Conservation (phyloP, 2,888 invertebrate species). For the Parnassius mnemosyne region DNA sequence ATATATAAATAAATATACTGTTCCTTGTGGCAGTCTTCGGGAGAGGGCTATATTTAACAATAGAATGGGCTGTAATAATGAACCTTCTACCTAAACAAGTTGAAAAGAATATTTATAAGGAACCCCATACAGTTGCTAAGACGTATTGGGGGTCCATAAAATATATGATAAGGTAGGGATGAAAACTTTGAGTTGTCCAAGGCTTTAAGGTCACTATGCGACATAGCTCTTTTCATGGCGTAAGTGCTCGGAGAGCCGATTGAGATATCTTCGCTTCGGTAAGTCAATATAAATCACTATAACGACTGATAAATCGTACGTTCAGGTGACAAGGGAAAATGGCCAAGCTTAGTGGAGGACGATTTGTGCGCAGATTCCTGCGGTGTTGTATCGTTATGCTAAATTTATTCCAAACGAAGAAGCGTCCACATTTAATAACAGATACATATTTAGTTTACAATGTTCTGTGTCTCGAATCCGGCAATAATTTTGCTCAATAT, state of each 20-base stretch:
- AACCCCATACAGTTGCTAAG: background rate
- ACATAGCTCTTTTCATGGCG: constrained; percentile 9
- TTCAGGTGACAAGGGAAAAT: constrained; percentile 21
- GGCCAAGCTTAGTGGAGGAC: constrained; percentile 22
- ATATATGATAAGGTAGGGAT: background rate
- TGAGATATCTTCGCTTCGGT: constrained; percentile 16
- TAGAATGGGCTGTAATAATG: too few relatives aligned
- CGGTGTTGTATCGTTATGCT: constrained; percentile 18
- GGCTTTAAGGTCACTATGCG: background rate
- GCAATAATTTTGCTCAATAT: too few relatives aligned
- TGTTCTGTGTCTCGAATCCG: too few relatives aligned
- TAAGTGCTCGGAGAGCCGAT: constrained; percentile 19
- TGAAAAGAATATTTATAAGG: too few relatives aligned
- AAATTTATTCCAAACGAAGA: constrained; percentile 14
- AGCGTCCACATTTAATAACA: constrained; percentile 16
- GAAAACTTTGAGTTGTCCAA: constrained; percentile 8
- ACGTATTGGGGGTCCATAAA: background rate
- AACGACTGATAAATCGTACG: constrained; percentile 24
- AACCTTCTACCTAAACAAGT: too few relatives aligned
- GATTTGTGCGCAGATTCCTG: constrained; percentile 11
- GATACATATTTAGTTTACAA: background rate
- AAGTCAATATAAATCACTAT: constrained; percentile 22
- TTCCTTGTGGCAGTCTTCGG: too few relatives aligned
- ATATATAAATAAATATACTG: too few relatives aligned
- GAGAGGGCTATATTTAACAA: too few relatives aligned